phyloP scores from a whole-genome alignment of 2,888 invertebrate genomes.

The Conistra vaccinii region DNA sequence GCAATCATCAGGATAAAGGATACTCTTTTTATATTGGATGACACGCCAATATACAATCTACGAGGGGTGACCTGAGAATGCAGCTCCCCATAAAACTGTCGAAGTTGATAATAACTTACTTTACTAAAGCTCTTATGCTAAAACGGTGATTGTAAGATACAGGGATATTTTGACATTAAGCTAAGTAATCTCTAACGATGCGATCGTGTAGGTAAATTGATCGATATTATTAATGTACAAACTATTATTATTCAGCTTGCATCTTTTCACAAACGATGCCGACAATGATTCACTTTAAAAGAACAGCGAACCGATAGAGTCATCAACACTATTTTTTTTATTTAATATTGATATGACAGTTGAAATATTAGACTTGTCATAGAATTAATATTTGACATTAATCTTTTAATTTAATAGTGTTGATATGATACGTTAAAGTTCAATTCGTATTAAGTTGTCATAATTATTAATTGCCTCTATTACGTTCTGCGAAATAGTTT shows the following conservation, averaged over 20 bases:
- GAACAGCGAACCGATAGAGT: slow-evolving; percentile 71
- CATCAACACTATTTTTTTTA: slow-evolving; percentile 19
- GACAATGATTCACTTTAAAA: slow-evolving; percentile 76
- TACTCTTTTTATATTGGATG: background rate
- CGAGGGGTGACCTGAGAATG: background rate
- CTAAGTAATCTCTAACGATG: slow-evolving; percentile 69
- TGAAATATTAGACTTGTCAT: slow-evolving; percentile 55
- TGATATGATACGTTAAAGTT: slow-evolving; percentile 57
- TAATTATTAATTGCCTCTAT: slow-evolving; percentile 56
- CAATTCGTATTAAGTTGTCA: slow-evolving; percentile 52
- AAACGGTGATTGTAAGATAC: slow-evolving; percentile 19
- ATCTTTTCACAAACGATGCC: slow-evolving; percentile 85
- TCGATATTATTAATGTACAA: slow-evolving; percentile 73
- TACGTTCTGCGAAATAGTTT: slow-evolving; percentile 52
- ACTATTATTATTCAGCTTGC: slow-evolving; percentile 84
- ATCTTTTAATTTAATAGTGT: slow-evolving; percentile 57
- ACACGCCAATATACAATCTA: slow-evolving; percentile 1
- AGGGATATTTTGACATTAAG: slow-evolving; percentile 34
- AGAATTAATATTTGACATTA: slow-evolving; percentile 56
- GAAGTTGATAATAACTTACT: slow-evolving; percentile 26
- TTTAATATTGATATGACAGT: slow-evolving; percentile 35
- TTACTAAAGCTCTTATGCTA: background rate
- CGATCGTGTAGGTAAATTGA: slow-evolving; percentile 74
- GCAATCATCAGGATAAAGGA: background rate
- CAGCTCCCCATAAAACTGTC: slow-evolving; percentile 3